Base-by-base conservation (phyloP, 2,113 vertebrate species). In the Hydropotes inermis region DNA sequence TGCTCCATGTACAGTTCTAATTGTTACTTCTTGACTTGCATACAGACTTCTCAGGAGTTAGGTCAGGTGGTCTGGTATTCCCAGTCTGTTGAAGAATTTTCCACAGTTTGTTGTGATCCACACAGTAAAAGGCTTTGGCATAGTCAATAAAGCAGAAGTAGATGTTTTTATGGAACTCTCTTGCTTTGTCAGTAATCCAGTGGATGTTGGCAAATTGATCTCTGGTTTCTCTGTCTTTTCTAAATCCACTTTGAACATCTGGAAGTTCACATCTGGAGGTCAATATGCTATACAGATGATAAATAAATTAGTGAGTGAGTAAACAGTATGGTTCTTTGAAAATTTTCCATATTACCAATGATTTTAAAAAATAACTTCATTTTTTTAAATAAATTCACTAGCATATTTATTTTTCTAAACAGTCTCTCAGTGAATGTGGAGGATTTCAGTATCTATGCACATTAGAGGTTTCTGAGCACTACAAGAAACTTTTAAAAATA, bases 351-450 rank as follows among this genome's bases (percentile, higher is more conserved):
- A 50, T 58, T 50, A 39, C 23, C 23, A 39, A 70, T 79, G 4
- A 76, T 89, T 95, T 96, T 47, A 50, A 76, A 92, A 94, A 96
- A 67, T 74, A 54, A 25, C 1, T 87, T 79, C n/a, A 55, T 67
- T 87, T 89, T 95, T 89, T 79, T 1, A 0, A 76, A 89, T 4
- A 57, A 76, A 61, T n/a, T 93, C 33, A 93, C n/a, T 92, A 55
- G 21, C 21, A 74, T 87, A 78, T 60, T 91, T 84, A 78, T 47
- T 94, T 97, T 97, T 94, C 50, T 50, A 95, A 96, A 87, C 54
- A 64, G 11, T n/a, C 5, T 91, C 43, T 74, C 21, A 78, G 10
- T 87, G 13, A 83, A 8, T 61, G 10, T 52, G 3, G 16, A 70
- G 78, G 64, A 89, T 82, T 88, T 93, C 61, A 57, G 33, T 60